phyloP scores from a whole-genome alignment of 2,113 vertebrate species.

The Toxostoma redivivum region DNA sequence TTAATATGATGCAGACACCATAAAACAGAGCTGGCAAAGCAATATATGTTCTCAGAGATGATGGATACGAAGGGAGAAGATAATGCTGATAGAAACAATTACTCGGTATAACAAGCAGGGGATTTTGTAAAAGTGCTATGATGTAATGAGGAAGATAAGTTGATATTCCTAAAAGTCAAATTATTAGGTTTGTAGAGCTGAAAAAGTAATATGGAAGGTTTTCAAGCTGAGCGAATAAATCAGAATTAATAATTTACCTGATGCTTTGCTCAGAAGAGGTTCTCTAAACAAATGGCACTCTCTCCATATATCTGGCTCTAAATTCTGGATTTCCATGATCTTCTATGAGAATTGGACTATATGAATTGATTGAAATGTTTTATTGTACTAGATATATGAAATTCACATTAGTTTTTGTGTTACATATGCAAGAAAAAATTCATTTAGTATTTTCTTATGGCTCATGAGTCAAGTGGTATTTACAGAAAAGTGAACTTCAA shows the following conservation, averaged over 20 bases:
- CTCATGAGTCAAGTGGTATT: background rate
- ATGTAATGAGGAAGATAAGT: background rate
- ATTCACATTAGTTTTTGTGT: background rate
- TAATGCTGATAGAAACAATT: background rate
- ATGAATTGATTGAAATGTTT: background rate
- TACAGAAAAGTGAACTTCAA: background rate
- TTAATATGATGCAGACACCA: slow-evolving; percentile 42
- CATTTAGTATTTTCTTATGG: background rate
- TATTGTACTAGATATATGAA: background rate
- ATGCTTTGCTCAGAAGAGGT: background rate
- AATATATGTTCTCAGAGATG: slow-evolving; percentile 10
- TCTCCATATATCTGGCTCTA: background rate
- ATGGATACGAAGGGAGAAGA: background rate
- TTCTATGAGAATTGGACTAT: background rate
- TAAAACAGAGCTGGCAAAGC: slow-evolving; percentile 36
- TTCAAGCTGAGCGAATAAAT: slow-evolving; percentile 17
- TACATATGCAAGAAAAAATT: background rate
- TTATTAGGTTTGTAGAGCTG: slow-evolving; percentile 32
- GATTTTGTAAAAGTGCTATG: background rate
- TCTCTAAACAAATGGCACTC: background rate
- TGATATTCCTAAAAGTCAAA: background rate
- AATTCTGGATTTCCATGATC: background rate
- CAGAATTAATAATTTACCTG: background rate
- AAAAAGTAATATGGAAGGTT: background rate
- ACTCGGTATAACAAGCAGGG: background rate